Percentiles rank a stretch among this genome's conserved stretches.
These are phyloP conservation scores for Rhabdophis nuchalis DNA, from an alignment of 2,797 vertebrate genomes.

Conservation along the genomic window DNA sequence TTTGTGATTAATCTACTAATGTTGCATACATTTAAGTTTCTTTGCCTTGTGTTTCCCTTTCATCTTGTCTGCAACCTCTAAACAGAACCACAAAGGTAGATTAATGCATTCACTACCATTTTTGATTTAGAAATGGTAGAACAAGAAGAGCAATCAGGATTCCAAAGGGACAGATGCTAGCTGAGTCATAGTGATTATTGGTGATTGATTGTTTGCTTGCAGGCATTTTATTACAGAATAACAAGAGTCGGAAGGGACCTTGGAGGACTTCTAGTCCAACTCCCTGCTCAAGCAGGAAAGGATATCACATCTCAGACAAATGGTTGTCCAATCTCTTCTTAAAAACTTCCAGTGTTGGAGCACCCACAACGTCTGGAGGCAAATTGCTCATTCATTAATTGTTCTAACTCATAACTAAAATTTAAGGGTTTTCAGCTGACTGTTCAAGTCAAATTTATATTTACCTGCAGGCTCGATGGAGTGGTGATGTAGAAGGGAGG, in stretches of 20 bases:
- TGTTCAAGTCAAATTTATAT: conserved; percentile 13
- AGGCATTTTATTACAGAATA: not conserved
- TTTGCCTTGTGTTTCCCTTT: not conserved
- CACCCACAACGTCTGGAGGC: not conserved
- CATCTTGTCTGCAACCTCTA: not conserved
- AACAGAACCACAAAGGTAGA: not conserved
- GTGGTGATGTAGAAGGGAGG: conserved; percentile 85
- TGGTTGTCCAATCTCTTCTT: not conserved
- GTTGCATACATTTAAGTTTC: not conserved
- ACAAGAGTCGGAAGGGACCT: not conserved
- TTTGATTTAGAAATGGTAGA: not conserved
- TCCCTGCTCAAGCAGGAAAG: not conserved
- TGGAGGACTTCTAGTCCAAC: not conserved
- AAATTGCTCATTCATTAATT: not conserved
- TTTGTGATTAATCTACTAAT: not conserved
- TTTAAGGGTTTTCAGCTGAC: not conserved
- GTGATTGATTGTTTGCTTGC: not conserved
- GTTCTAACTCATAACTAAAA: not conserved
- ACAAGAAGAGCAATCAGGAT: not conserved
- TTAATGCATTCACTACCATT: not conserved
- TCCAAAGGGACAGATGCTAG: not conserved
- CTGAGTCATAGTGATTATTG: not conserved
- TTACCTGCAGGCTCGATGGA: conserved; percentile 91
- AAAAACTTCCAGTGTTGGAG: not conserved
- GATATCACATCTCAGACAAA: not conserved